Conservation (phyloP, 2,797 vertebrate species). For the Enteromius viviparus region DNA sequence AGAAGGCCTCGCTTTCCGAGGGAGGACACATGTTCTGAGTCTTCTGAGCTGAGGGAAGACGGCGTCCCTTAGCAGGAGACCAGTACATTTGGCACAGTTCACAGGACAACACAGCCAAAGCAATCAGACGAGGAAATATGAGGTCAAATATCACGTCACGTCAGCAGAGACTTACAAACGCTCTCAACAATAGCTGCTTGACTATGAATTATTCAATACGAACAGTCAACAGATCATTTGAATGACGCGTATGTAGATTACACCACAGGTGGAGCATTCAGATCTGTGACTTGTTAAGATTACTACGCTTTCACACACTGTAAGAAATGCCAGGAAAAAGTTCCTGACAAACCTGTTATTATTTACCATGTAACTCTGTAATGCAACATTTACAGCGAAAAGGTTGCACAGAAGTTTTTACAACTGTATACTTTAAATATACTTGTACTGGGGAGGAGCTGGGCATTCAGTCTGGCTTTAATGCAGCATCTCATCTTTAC, state of each 20-base stretch:
- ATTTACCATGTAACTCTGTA: background rate
- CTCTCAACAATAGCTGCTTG: background rate
- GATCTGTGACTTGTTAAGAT: background rate
- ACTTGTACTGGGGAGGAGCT: background rate
- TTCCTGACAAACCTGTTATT: conserved; percentile 8
- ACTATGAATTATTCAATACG: conserved; percentile 7
- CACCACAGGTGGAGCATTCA: background rate
- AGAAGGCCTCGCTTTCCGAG: background rate
- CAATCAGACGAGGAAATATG: background rate
- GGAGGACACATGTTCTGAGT: conserved; percentile 17
- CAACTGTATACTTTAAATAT: background rate
- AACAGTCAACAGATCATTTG: background rate
- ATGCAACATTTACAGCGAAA: background rate
- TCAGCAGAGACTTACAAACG: background rate
- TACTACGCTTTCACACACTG: background rate
- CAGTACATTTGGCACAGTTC: background rate
- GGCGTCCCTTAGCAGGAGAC: background rate
- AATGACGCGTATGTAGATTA: background rate
- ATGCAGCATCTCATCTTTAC: background rate
- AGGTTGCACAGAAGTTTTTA: background rate
- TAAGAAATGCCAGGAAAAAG: background rate
- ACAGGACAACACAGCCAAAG: background rate
- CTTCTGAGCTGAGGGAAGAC: background rate
- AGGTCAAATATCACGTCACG: background rate
- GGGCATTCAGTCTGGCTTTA: background rate